These are phyloP conservation scores for Plectus sambesii DNA, from an alignment of 1,140 invertebrate species.

Conservation along the genomic window DNA sequence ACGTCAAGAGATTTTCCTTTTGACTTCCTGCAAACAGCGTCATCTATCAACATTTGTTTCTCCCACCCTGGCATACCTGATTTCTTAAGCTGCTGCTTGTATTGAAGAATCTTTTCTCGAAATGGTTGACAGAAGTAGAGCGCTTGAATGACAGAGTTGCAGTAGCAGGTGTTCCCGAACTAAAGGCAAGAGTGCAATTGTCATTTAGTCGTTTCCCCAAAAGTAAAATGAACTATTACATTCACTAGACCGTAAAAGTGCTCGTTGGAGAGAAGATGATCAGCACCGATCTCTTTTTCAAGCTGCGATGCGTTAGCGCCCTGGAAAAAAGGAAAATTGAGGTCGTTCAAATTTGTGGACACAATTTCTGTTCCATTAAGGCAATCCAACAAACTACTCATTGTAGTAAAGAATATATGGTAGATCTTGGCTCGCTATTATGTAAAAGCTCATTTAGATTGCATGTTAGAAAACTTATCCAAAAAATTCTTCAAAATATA, in stretches of 20 bases:
- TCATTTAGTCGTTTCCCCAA: constrained; percentile 2
- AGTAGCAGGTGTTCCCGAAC: constrained; percentile 99
- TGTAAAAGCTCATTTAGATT: too few species aligned
- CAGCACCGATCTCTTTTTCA: constrained; percentile 35
- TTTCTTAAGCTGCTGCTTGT: constrained; percentile 56
- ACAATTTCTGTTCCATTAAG: constrained; percentile 16
- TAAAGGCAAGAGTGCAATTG: constrained; percentile 45
- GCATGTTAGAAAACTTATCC: constrained; percentile 12
- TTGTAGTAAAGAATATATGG: not conserved
- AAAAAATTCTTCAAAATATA: not conserved
- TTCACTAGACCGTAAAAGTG: constrained; percentile 43
- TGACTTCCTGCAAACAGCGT: constrained; percentile 73
- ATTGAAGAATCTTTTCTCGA: constrained; percentile 92
- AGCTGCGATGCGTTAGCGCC: constrained; percentile 39
- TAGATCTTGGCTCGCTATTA: too few species aligned
- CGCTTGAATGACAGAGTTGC: constrained; percentile 97
- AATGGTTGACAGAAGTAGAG: constrained; percentile 98
- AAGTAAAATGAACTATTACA: constrained; percentile 24
- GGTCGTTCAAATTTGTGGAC: constrained; percentile 31
- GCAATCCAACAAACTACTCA: constrained; percentile 10
- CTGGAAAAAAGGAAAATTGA: constrained; percentile 17
- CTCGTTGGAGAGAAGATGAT: constrained; percentile 33
- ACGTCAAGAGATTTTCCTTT: constrained; percentile 93
- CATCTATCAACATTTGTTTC: not conserved
- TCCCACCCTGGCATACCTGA: too few species aligned